Percentiles rank a stretch among this genome's conserved stretches.
Evolutionary conservation across 2,797 vertebrate species (phyloP).

Genomic region (Muscicapa striata): DNA sequence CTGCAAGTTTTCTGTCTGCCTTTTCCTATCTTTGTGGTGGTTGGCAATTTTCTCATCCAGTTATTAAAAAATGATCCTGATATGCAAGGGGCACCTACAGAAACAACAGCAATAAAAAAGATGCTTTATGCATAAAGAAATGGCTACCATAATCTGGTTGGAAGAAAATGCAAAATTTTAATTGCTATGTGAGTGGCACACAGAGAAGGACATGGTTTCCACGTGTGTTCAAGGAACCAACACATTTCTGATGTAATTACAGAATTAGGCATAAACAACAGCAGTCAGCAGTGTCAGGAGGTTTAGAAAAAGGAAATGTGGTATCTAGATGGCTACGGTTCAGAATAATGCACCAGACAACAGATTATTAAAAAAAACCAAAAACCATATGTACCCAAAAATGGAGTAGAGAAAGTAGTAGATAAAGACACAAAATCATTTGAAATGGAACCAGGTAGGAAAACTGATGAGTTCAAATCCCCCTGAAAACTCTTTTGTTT

Average conservation of each 20-base stretch:
- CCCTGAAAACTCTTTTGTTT: background rate
- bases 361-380: background rate
- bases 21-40: conserved; percentile 51
- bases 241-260: background rate
- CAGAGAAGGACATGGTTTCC: background rate
- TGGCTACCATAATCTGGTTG: background rate
- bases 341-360: background rate
- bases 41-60: conserved; percentile 30
- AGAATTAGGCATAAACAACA: background rate
- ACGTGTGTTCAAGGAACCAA: background rate
- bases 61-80: background rate
- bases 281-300: background rate
- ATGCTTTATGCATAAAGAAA: background rate
- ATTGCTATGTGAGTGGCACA: background rate
- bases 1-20: conserved; percentile 21
- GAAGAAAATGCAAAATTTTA: background rate
- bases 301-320: background rate
- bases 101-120: background rate
- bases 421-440: background rate
- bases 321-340: background rate
- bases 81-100: background rate
- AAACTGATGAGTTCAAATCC: background rate
- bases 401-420: background rate
- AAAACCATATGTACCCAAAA: background rate
- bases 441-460: background rate